These are phyloP conservation scores for Monochamus saltuarius DNA, from an alignment of 1,140 invertebrate species.

Conservation along the genomic window DNA sequence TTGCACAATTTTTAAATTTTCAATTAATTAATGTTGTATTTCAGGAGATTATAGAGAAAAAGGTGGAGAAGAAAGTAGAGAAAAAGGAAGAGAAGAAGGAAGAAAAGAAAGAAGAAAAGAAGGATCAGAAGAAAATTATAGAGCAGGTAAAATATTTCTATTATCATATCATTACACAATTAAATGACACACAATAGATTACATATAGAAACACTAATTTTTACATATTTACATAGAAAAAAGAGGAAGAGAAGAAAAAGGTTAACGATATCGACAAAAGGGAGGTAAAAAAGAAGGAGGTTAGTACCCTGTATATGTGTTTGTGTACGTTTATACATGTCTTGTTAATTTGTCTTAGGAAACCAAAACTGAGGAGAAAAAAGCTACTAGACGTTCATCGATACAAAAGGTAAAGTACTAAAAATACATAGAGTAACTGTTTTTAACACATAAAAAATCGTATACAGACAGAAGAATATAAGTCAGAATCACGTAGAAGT, in stretches of 20 bases:
- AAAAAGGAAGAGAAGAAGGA: conserved; percentile 52
- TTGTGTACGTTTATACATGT: conserved; percentile 30
- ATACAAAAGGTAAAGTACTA: conserved; percentile 29
- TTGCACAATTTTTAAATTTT: too few species aligned
- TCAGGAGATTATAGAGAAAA: conserved; percentile 42
- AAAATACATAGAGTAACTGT: neutral
- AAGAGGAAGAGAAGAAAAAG: conserved; percentile 54
- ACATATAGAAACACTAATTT: neutral
- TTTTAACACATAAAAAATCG: conserved; percentile 9
- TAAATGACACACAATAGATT: neutral
- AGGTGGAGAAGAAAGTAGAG: conserved; percentile 55
- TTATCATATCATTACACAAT: neutral
- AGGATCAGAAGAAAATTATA: conserved; percentile 54
- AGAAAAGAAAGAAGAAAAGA: conserved; percentile 52
- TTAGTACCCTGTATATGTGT: conserved; percentile 34
- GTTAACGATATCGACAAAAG: conserved; percentile 55
- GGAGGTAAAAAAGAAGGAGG: conserved; percentile 44
- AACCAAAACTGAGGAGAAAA: conserved; percentile 31
- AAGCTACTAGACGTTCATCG: conserved; percentile 24
- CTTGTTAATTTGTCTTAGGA: conserved; percentile 30
- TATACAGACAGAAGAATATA: conserved; percentile 55
- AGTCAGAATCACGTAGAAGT: conserved; percentile 63
- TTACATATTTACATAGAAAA: conserved; percentile 27
- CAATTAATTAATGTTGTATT: conserved; percentile 3
- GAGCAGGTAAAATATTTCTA: conserved; percentile 34